Base-by-base conservation (phyloP, 1,140 invertebrate genomes). In the Drosophila sucinea region DNA sequence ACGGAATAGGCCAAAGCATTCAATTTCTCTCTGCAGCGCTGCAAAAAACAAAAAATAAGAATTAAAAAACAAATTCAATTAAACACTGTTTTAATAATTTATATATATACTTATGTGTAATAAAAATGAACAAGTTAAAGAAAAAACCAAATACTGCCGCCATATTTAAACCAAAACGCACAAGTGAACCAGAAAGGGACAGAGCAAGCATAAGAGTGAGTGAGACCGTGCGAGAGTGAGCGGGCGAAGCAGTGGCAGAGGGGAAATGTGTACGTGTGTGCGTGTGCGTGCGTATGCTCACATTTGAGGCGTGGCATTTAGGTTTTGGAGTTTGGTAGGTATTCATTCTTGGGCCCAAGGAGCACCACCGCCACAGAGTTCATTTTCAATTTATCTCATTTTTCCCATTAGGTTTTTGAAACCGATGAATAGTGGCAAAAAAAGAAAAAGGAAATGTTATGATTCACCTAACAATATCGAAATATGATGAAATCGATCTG, bases 11-110 rank as follows among this genome's bases (percentile, higher is more conserved):
- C 98, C 87, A 99, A 92, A 5, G 96, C 97, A 92, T 98, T 98
- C 67, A 99, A 92, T 92, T 98, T 99, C 92, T 99, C 98, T 92
- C 98, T 98, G 92, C 97, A 98, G 86, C 97, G 95, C 98, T 99
- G 95, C 23, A 95, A 94, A 44, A 79, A 80, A 81, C 74, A 60
- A 62, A 72, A 73, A 65, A 61, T 47, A 32, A 33, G 35, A 61
- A 44, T 69, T 35, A 60, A 29, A 57, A 57, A 62, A 29, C 17
- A 69, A 77, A 81, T 73, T 77, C 71, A 76, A 77, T 79, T 79
- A 87, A 67, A 72, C 23, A 70, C 63, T 70, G 60, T 67, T 47
- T 72, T 17, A 17, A 17, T 17, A 17, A 17, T 17, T 17, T 17
- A 17, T 17, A 17, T 17, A 17, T 17, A 17, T 17, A 17, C 17